phyloP scores from a whole-genome alignment of 64 coral and sea anemone genomes.

The Hydrozoanthus tunicans region DNA sequence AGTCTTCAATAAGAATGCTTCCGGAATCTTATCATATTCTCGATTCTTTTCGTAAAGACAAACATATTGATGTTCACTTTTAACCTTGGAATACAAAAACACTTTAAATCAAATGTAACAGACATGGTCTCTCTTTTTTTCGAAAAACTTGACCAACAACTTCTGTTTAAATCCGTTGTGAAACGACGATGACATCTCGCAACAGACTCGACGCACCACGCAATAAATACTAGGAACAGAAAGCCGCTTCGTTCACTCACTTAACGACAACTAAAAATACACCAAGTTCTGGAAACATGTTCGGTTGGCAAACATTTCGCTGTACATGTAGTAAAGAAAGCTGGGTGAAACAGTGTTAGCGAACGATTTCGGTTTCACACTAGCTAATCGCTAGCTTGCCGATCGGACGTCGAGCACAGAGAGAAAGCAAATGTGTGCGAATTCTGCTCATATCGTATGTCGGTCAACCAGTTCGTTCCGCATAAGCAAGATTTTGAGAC shows the following conservation, averaged over 20 bases:
- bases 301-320: neutral
- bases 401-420: neutral
- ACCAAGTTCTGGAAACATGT: neutral
- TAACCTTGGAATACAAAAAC: neutral
- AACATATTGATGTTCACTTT: neutral
- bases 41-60: neutral
- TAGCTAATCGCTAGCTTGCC: neutral
- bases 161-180: constrained; percentile 28
- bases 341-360: neutral
- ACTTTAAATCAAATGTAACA: neutral
- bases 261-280: neutral
- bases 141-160: neutral
- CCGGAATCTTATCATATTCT: neutral
- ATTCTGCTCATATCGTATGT: neutral
- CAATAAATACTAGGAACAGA: neutral
- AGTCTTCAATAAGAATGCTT: constrained; percentile 31
- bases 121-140: neutral
- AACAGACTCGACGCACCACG: constrained; percentile 24
- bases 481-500: neutral
- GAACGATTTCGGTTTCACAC: constrained; percentile 2
- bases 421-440: neutral
- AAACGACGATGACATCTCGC: constrained; percentile 41
- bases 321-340: neutral
- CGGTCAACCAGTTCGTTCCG: neutral
- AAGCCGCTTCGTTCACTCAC: neutral